Conservation (phyloP, 2,113 vertebrate species). For the Panthera tigris region DNA sequence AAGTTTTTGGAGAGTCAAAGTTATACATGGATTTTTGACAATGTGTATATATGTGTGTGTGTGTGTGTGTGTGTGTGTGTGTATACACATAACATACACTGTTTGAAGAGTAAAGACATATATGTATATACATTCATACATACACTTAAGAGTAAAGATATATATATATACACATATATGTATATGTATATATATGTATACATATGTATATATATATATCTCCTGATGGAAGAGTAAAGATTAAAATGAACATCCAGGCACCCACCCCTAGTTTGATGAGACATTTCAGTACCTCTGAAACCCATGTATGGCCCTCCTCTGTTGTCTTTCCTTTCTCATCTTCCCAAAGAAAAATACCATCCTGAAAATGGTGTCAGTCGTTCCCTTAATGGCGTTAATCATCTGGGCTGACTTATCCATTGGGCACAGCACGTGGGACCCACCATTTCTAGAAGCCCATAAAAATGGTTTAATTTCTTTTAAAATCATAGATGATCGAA, state of each 20-base stretch:
- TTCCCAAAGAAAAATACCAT: neutral
- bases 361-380: neutral
- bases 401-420: neutral
- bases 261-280: neutral
- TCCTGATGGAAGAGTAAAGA: too few species aligned
- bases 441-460: neutral
- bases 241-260: neutral
- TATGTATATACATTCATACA: too few species aligned
- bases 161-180: too few species aligned
- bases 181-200: too few species aligned
- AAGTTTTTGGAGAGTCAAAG: neutral
- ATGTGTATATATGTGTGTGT: too few species aligned
- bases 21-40: neutral
- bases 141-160: neutral
- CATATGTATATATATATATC: too few species aligned
- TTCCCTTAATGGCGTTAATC: neutral
- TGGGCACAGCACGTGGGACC: neutral
- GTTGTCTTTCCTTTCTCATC: neutral
- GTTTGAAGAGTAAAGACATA: neutral
- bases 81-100: too few species aligned
- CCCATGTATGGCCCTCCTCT: neutral
- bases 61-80: too few species aligned
- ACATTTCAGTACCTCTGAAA: neutral
- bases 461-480: neutral
- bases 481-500: neutral